phyloP scores from a whole-genome alignment of 2,888 invertebrate genomes.

The Leptothorax acervorum region DNA sequence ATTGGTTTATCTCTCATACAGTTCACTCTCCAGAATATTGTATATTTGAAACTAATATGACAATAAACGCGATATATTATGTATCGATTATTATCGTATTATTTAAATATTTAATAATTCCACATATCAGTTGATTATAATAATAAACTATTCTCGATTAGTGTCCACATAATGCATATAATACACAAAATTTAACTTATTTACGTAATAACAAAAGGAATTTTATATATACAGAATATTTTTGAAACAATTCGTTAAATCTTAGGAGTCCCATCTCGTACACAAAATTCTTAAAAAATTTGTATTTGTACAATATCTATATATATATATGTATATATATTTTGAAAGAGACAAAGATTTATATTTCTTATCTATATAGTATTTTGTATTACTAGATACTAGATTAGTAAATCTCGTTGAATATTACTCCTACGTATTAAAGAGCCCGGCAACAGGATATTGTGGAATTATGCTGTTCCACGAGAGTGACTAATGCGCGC shows the following conservation, averaged over 20 bases:
- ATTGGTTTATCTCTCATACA: not conserved
- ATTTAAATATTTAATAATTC: not conserved
- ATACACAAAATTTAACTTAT: not conserved
- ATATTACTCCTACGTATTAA: slow-evolving; percentile 9
- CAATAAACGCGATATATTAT: not conserved
- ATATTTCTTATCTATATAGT: not conserved
- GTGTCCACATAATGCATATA: not conserved
- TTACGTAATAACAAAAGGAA: not conserved
- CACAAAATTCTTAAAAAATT: not conserved
- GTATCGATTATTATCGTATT: not conserved
- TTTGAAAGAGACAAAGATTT: not conserved
- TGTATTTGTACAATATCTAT: not conserved
- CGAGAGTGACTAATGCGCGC: slow-evolving; percentile 3
- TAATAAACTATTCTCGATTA: slow-evolving; percentile 2
- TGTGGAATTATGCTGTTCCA: slow-evolving; percentile 2
- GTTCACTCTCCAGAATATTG: not conserved
- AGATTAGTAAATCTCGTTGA: not conserved
- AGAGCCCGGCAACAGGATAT: not conserved
- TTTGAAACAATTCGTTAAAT: too few species aligned
- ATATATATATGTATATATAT: not conserved
- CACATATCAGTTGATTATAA: not conserved
- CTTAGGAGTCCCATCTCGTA: not conserved
- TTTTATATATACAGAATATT: not conserved
- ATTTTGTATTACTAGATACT: not conserved
- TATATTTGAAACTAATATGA: not conserved